Base-by-base conservation (phyloP, 1,140 invertebrate genomes). In the Drosophila tani region DNA sequence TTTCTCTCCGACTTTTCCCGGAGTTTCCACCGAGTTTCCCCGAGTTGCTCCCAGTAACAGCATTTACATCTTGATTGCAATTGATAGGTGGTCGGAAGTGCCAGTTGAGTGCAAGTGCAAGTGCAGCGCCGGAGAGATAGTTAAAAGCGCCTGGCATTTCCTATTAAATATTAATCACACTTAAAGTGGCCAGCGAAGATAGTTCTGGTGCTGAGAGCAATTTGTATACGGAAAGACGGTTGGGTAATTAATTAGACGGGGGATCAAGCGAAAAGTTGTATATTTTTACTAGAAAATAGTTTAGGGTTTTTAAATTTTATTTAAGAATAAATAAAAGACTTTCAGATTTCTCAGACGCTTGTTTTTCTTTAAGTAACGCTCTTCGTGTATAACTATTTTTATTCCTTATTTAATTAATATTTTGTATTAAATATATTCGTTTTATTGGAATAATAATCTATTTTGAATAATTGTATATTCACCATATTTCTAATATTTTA, bases 21-120 rank as follows among this genome's bases (percentile, higher is more conserved):
- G 35, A 55, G n/a, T 24, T 32, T 24, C 40, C 67, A 38, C 11
- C 15, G 29, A 49, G 51, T 56, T 50, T 40, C 14, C 38, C 21
- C 32, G 46, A 9, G 29, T 11, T 35, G 32, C 32, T 11, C 29
- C 55, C 41, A 60, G 64, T 49, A 70, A 59, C 43, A 43, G 43
- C 75, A 77, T 77, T 77, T 77, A 77, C 75, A 77, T 77, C 63
- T 73, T 77, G 75, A 77, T 77, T 77, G 74, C 74, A 77, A 77
- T 77, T 77, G 75, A 77, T 77, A 77, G 75, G 51, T 65, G 70
- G 73, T 75, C 24, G 60, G 73, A n/a, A 35, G 64, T 50, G 45
- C 40, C 60, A 56, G 50, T 40, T 35, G 35, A 57, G 38, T 58
- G 32, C 32, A 29, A 35, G 32, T 35, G 32, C 32, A 35, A 32